phyloP scores from a whole-genome alignment of 2,888 invertebrate species.

The Microplitis manilae region DNA sequence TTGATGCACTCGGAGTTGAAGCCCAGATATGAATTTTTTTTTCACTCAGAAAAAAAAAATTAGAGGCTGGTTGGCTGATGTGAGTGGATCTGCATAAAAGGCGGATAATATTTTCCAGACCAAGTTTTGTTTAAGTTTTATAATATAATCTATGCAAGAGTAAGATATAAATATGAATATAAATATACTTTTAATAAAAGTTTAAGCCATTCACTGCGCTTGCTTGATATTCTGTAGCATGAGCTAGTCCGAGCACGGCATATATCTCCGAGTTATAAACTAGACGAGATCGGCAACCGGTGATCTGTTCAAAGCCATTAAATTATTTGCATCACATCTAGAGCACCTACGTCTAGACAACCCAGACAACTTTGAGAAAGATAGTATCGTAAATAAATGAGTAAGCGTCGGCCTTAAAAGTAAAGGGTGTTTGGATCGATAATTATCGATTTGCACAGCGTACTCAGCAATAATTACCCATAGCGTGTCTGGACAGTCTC shows the following conservation, averaged over 20 bases:
- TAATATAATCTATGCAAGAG: too few relatives aligned
- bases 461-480: background rate
- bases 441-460: background rate
- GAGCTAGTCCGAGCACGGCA: too few relatives aligned
- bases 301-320: too few relatives aligned
- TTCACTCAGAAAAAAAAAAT: background rate
- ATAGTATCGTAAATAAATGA: background rate
- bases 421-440: background rate
- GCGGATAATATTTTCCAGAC: background rate
- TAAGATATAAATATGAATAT: too few relatives aligned
- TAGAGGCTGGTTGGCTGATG: background rate
- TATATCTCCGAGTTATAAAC: too few relatives aligned
- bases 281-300: too few relatives aligned
- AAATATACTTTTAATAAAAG: too few relatives aligned
- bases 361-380: background rate
- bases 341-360: background rate
- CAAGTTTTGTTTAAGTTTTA: background rate
- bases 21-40: too few relatives aligned
- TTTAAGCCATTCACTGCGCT: too few relatives aligned
- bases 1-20: too few relatives aligned
- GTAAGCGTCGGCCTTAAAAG: background rate
- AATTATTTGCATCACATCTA: background rate
- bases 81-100: background rate
- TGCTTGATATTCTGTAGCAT: too few relatives aligned
- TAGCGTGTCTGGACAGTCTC: conserved; percentile 7